Base-by-base conservation (phyloP, 2,113 vertebrate genomes). In the Noturus placidus region DNA sequence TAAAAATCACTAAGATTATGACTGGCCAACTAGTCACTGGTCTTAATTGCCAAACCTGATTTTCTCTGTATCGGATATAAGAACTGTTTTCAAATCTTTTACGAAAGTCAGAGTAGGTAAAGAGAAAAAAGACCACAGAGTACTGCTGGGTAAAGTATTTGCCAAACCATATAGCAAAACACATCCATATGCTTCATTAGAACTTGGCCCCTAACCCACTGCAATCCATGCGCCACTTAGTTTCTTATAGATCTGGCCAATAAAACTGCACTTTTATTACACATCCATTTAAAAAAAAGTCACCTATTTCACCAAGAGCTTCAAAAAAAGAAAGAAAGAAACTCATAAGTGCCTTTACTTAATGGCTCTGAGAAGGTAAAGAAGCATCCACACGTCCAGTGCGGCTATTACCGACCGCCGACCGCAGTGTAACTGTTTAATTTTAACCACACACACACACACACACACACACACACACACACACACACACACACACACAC, bases 81-180 rank as follows among this genome's bases (percentile, higher is more conserved):
- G 85, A 85, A 86, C 59, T 33, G 59, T 85, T 83, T 87, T 88
- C 35, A 88, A 83, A 59, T 80, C 42, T 86, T 70, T 87, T 13
- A 67, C 67, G 81, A 78, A 88, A 3, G 5, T 42, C 33, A 38
- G 65, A 57, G 77, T 78, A 85, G 86, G 78, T 77, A 86, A 67
- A 88, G 63, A 76, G 67, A 76, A 46, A 74, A 46, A 25, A 84
- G 70, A 87, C 86, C 84, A 89, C 76, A 89, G 83, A 90, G 42
- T 87, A 87, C 76, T 82, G 63, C 77, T 86, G 57, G 76, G 63
- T 42, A 35, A 80, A 89, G 81, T 69, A 54, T 46, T 83, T 84
- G 89, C 89, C 88, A 91, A 89, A 91, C 91, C 89, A 54, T 88
- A 88, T 27, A 56, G 52, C 61, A 89, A 91, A 91, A 80, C 88